Percentiles rank a stretch among this genome's conserved stretches.
phyloP scores from a whole-genome alignment of 2,113 vertebrate genomes.

The Cervus canadensis region DNA sequence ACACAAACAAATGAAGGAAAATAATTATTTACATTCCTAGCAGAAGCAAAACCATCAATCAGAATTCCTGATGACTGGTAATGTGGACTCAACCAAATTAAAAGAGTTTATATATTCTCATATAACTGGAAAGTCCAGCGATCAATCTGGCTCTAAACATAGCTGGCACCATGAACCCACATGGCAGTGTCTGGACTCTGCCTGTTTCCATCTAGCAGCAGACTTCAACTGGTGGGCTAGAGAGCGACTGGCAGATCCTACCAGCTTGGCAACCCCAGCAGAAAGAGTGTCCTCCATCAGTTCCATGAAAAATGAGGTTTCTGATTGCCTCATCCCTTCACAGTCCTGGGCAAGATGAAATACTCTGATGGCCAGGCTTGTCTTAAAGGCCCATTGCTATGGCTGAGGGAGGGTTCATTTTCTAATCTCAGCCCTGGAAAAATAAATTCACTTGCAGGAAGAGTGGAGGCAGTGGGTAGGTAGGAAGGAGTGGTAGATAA shows the following conservation, averaged over 20 bases:
- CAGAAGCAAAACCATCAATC: background rate
- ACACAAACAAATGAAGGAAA: background rate
- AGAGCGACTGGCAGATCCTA: background rate
- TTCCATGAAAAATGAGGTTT: background rate
- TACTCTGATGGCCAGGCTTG: background rate
- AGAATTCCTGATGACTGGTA: background rate
- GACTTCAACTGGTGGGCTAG: background rate
- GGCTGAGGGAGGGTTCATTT: accelerated
- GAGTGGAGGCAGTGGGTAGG: background rate
- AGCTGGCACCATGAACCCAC: background rate
- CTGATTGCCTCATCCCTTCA: background rate
- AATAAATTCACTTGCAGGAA: background rate
- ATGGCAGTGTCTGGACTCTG: background rate
- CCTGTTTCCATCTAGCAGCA: background rate
- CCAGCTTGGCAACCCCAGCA: background rate
- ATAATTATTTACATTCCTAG: background rate
- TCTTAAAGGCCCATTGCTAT: background rate
- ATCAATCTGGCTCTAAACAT: background rate
- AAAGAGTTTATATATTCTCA: background rate
- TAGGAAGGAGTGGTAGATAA: background rate
- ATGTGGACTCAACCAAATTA: background rate
- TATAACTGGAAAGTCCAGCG: background rate
- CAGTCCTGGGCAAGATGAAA: background rate
- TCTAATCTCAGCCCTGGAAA: background rate
- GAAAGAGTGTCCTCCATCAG: background rate